Conservation (phyloP, 2,888 invertebrate species). For the Scelioninae gen. 1 region DNA sequence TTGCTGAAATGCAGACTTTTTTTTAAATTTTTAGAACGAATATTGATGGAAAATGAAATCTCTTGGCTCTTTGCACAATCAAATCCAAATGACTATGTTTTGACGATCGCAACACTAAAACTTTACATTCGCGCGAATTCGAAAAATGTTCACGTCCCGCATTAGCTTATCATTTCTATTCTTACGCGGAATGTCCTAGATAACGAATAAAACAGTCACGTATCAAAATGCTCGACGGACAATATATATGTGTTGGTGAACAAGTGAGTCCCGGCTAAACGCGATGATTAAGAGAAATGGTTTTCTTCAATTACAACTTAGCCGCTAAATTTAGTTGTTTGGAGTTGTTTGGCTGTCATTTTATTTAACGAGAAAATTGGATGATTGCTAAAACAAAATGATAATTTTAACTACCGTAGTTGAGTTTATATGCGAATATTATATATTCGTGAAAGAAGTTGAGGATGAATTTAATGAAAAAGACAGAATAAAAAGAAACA, state of each 20-base stretch:
- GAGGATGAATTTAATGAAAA: too few relatives aligned
- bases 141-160: conserved; percentile 37
- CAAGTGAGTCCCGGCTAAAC: conserved; percentile 2
- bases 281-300: conserved; percentile 46
- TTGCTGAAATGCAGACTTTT: too few relatives aligned
- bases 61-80: too few relatives aligned
- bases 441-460: too few relatives aligned
- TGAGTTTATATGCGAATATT: too few relatives aligned
- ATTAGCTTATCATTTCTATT: conserved; percentile 55
- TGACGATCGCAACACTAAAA: not conserved
- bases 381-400: too few relatives aligned
- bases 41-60: too few relatives aligned
- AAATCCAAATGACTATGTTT: too few relatives aligned
- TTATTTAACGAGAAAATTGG: conserved; percentile 33
- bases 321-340: conserved; percentile 26
- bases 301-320: conserved; percentile 41
- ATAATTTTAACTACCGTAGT: too few relatives aligned
- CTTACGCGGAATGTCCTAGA: conserved; percentile 44
- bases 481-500: too few relatives aligned
- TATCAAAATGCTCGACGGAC: conserved; percentile 40
- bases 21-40: too few relatives aligned
- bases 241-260: conserved; percentile 2
- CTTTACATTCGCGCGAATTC: not conserved
- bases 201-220: conserved; percentile 50
- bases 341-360: conserved; percentile 15